These are phyloP conservation scores for Thalassophryne amazonica DNA, from an alignment of 2,797 vertebrate genomes.

Conservation along the genomic window DNA sequence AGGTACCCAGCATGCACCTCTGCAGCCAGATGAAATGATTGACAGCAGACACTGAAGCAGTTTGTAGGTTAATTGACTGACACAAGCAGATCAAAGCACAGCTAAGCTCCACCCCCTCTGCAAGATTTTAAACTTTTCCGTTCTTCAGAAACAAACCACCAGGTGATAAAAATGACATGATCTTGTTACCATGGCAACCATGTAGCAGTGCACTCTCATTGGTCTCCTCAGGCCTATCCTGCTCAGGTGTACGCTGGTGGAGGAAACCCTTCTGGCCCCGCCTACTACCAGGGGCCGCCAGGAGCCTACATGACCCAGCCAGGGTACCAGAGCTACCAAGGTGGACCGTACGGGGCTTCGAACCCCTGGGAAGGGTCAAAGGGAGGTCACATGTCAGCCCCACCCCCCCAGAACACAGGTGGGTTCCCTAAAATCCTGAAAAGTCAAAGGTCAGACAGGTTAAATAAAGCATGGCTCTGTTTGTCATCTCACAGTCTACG, in stretches of 20 bases:
- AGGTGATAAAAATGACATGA: neutral
- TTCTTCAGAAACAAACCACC: too few relatives aligned
- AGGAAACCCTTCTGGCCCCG: neutral
- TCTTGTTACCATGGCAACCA: neutral
- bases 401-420: conserved; percentile 27
- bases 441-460: too few relatives aligned
- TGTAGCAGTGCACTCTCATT: neutral
- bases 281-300: conserved; percentile 12
- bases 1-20: conserved; percentile 51
- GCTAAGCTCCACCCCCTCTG: too few relatives aligned
- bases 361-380: neutral
- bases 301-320: neutral
- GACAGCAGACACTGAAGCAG: too few relatives aligned
- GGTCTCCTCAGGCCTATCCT: conserved; percentile 11
- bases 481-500: conserved; percentile 23
- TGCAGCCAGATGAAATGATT: too few relatives aligned
- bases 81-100: too few relatives aligned
- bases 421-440: too few relatives aligned
- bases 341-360: neutral
- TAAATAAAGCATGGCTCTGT: too few relatives aligned
- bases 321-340: conserved; percentile 1
- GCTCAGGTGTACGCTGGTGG: conserved; percentile 7
- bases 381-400: neutral
- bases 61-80: too few relatives aligned
- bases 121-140: too few relatives aligned